Percentiles rank a stretch among this genome's conserved stretches.
Conservation (phyloP, 2,797 vertebrate species). For the Glossophaga mutica region DNA sequence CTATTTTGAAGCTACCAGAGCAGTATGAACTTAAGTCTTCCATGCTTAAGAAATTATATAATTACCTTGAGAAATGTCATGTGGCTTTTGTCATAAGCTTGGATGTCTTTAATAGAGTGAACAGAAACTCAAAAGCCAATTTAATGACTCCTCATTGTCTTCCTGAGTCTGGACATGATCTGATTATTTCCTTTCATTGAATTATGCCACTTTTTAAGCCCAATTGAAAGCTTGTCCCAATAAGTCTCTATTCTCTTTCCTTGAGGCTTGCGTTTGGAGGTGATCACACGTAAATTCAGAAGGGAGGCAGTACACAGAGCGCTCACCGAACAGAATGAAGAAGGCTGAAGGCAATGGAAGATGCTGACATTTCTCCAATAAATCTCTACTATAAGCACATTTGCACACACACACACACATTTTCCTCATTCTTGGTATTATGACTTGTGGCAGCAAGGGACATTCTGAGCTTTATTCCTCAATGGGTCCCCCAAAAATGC, state of each 20-base stretch:
- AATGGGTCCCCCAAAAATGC: background rate
- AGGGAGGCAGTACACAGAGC: background rate
- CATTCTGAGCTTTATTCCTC: background rate
- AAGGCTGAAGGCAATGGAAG: background rate
- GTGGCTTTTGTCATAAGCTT: background rate
- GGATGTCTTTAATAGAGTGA: conserved; percentile 17
- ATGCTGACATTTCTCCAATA: background rate
- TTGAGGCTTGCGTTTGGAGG: background rate
- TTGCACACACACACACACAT: background rate
- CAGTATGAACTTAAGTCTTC: background rate
- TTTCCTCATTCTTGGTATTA: background rate
- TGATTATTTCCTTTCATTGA: conserved; percentile 17
- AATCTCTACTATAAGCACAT: background rate
- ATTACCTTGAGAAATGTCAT: background rate
- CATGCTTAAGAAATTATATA: background rate
- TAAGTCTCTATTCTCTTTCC: background rate
- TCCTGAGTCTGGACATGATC: background rate
- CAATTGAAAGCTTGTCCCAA: background rate
- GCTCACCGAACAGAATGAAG: background rate
- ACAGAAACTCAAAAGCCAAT: background rate
- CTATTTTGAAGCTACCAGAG: background rate
- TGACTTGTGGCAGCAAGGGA: background rate
- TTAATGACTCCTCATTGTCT: conserved; percentile 12
- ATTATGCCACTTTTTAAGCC: background rate
- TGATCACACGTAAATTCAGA: background rate